phyloP scores from a whole-genome alignment of 2,113 vertebrate species.

The Eretmochelys imbricata region DNA sequence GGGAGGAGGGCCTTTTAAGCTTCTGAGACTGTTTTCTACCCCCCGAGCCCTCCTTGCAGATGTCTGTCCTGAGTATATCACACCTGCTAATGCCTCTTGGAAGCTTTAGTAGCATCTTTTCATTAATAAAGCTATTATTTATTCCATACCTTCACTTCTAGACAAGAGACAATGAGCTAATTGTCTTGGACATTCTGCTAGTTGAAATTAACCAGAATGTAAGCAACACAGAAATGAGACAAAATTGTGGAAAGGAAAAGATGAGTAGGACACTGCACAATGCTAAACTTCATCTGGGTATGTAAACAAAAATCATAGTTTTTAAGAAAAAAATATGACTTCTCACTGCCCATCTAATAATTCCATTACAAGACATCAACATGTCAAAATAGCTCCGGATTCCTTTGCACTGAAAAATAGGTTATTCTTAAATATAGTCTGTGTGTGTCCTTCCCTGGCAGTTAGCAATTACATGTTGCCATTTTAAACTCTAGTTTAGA shows the following conservation, averaged over 20 bases:
- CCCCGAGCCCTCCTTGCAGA: too few relatives aligned
- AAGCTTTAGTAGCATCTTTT: not conserved
- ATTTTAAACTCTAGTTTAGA: constrained; percentile 35
- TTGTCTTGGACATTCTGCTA: not conserved
- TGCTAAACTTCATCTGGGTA: not conserved
- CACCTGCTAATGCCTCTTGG: not conserved
- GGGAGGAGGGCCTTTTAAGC: too few relatives aligned
- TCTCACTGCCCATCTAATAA: constrained; percentile 40
- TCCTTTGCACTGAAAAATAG: constrained; percentile 41
- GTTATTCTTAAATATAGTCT: constrained; percentile 41
- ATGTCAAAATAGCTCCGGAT: constrained; percentile 60
- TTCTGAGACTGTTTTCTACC: too few relatives aligned
- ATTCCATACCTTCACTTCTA: not conserved
- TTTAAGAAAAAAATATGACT: not conserved
- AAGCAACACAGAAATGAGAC: constrained; percentile 33
- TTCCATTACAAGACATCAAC: constrained; percentile 60
- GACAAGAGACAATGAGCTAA: constrained; percentile 8
- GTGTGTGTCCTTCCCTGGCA: constrained; percentile 52
- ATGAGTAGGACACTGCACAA: not conserved
- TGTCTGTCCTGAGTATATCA: too few relatives aligned
- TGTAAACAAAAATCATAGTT: constrained; percentile 37
- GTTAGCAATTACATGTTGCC: constrained; percentile 27
- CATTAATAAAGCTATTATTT: constrained; percentile 2
- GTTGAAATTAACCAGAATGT: constrained; percentile 10
- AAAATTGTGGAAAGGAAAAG: constrained; percentile 42